These are phyloP conservation scores for Coptotermes formosanus DNA, from an alignment of 1,140 invertebrate genomes.

Conservation along the genomic window DNA sequence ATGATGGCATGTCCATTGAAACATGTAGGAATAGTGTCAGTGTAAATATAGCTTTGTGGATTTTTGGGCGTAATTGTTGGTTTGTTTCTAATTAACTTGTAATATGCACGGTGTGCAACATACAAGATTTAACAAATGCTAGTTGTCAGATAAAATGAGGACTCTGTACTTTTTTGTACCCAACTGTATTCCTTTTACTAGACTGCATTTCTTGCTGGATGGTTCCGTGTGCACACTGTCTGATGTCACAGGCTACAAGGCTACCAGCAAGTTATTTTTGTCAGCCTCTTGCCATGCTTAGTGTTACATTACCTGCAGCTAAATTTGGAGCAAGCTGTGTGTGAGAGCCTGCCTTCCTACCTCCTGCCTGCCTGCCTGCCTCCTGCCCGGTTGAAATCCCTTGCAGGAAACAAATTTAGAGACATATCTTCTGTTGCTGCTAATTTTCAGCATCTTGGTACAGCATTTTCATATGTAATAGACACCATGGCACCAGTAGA, in stretches of 20 bases:
- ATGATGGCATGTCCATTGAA: no score
- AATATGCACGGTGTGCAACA: no score
- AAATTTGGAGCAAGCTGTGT: conserved; percentile 26
- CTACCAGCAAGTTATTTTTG: neutral
- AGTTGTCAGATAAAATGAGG: no score
- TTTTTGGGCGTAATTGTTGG: no score
- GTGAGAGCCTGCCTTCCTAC: neutral
- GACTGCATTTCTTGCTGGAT: neutral
- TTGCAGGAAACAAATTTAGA: neutral
- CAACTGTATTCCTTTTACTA: neutral
- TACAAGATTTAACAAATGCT: no score
- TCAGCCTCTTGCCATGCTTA: conserved; percentile 8
- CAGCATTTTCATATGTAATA: no score
- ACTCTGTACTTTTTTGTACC: neutral
- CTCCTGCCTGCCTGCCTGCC: neutral
- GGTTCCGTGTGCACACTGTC: neutral
- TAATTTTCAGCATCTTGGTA: no score
- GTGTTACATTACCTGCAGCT: conserved; percentile 27
- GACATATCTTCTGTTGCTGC: no score
- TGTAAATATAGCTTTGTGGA: no score
- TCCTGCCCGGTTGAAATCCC: neutral
- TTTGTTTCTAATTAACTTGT: no score
- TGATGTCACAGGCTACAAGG: neutral
- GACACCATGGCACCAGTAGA: no score
- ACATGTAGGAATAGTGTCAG: no score